Percentiles rank a stretch among this genome's conserved stretches.
Conservation (phyloP, 1,140 invertebrate species). For the Zaprionus taronus region DNA sequence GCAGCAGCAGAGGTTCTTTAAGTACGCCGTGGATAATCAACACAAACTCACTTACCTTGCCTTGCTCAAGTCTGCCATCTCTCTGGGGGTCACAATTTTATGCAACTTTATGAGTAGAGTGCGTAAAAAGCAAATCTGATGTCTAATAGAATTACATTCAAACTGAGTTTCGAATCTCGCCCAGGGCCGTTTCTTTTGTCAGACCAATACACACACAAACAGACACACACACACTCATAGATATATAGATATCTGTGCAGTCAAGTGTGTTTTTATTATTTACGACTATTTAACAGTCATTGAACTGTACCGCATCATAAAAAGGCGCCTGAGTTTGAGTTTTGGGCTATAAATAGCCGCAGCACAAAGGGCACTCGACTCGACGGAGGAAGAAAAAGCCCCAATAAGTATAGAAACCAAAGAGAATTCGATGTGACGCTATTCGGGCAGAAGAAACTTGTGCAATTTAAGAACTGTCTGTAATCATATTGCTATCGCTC, state of each 20-base stretch:
- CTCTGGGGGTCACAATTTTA: not conserved
- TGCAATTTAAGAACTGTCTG: conserved; percentile 54
- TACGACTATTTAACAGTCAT: conserved; percentile 73
- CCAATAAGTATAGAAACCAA: conserved; percentile 6
- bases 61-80: not conserved
- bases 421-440: conserved; percentile 7
- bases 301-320: conserved; percentile 54
- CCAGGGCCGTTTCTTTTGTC: not conserved
- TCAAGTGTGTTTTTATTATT: conserved; percentile 52
- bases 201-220: not conserved
- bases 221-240: not conserved
- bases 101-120: conserved; percentile 2
- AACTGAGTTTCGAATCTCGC: not conserved
- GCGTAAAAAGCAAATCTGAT: conserved; percentile 8
- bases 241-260: conserved; percentile 24
- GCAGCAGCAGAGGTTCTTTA: not conserved
- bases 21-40: not conserved
- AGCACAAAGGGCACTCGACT: conserved; percentile 40
- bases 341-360: conserved; percentile 63
- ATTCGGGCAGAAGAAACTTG: conserved; percentile 8
- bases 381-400: conserved; percentile 18
- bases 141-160: conserved; percentile 8
- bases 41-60: not conserved
- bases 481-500: conserved; percentile 25
- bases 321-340: conserved; percentile 50